Percentiles rank a stretch among this genome's conserved stretches.
Conservation (phyloP, 1,140 invertebrate species). For the Platorchestia sp. region DNA sequence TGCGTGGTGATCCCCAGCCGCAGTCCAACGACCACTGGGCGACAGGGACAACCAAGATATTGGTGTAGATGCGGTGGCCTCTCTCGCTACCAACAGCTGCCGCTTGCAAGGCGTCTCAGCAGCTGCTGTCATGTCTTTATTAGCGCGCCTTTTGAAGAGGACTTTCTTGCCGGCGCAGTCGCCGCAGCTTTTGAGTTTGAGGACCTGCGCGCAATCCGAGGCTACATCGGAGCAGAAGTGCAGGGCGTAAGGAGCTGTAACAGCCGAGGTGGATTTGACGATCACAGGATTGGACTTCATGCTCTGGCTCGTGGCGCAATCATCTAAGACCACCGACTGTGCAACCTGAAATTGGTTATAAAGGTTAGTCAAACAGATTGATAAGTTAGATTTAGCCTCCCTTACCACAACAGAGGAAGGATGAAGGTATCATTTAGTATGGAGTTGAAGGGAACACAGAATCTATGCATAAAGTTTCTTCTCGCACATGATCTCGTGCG, state of each 20-base stretch:
- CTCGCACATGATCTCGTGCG: too few relatives aligned
- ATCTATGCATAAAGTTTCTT: too few relatives aligned
- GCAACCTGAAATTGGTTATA: neutral
- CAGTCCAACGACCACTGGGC: slow-evolving; percentile 11
- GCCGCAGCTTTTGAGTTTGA: slow-evolving; percentile 20
- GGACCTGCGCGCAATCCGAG: neutral
- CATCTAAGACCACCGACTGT: neutral
- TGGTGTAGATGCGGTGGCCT: neutral
- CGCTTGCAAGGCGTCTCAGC: neutral
- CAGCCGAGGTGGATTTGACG: neutral
- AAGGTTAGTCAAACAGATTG: neutral
- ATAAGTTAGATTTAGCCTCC: too few relatives aligned
- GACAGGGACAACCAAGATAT: neutral
- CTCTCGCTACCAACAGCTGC: neutral
- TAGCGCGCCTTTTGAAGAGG: slow-evolving; percentile 5
- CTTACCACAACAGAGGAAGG: too few relatives aligned
- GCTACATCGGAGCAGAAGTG: slow-evolving; percentile 14
- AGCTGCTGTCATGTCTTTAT: neutral
- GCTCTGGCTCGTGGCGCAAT: neutral
- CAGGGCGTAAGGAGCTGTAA: neutral
- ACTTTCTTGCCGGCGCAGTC: slow-evolving; percentile 17
- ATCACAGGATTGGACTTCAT: neutral
- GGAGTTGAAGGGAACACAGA: too few relatives aligned
- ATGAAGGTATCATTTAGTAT: too few relatives aligned
- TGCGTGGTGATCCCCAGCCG: neutral